phyloP scores from a whole-genome alignment of 2,797 vertebrate species.

The Lagocephalus sceleratus region DNA sequence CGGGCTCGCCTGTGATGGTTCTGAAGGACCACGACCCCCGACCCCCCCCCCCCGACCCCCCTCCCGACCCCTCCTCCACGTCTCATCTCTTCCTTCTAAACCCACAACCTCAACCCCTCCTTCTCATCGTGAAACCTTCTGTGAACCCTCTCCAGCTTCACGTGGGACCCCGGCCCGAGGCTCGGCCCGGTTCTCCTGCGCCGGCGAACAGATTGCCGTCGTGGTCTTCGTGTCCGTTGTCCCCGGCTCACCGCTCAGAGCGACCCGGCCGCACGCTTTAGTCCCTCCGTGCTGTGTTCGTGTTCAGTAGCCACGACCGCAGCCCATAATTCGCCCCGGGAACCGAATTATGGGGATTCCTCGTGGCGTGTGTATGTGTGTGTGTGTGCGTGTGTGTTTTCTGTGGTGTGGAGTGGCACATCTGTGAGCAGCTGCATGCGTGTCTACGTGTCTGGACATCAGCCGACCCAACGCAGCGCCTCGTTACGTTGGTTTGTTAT shows the following conservation, averaged over 20 bases:
- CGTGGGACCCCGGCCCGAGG: too few species aligned
- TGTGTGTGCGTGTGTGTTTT: too few species aligned
- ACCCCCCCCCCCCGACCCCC: too few species aligned
- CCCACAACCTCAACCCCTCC: too few species aligned
- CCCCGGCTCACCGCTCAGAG: constrained; percentile 12
- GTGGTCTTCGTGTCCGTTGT: constrained; percentile 38
- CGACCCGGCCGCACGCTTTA: constrained; percentile 22
- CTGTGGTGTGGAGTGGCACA: constrained; percentile 15
- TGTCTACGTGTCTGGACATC: neutral
- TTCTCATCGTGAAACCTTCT: too few species aligned
- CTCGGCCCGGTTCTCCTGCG: constrained; percentile 27
- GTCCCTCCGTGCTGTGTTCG: constrained; percentile 38
- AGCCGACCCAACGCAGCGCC: too few species aligned
- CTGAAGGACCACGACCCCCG: too few species aligned
- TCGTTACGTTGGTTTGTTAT: too few species aligned
- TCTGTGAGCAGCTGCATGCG: constrained; percentile 24
- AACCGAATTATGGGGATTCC: constrained; percentile 58
- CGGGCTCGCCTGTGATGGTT: constrained; percentile 7
- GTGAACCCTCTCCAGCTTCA: too few species aligned
- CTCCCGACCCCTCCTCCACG: too few species aligned
- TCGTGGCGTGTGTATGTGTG: constrained; percentile 6
- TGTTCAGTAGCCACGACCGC: constrained; percentile 27
- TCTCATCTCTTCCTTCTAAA: too few species aligned
- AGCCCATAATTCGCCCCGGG: constrained; percentile 62
- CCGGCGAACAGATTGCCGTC: constrained; percentile 49